These are phyloP conservation scores for Opisthograptis luteolata DNA, from an alignment of 2,888 invertebrate genomes.

Conservation along the genomic window DNA sequence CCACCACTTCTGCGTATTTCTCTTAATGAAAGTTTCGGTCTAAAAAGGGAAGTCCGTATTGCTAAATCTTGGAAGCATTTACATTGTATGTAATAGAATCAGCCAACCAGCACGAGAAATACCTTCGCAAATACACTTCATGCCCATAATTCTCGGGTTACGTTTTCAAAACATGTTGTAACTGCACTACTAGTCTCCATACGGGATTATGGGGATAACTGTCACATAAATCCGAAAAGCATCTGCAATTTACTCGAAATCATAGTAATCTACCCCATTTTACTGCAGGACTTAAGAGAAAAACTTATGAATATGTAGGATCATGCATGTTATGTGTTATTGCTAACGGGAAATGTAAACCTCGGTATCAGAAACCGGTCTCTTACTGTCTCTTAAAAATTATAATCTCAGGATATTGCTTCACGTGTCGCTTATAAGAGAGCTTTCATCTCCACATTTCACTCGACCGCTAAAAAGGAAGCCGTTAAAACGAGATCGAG, in stretches of 20 bases:
- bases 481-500: constrained; percentile 46
- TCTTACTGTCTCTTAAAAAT: constrained; percentile 42
- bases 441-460: constrained; percentile 40
- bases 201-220: constrained; percentile 52
- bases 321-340: constrained; percentile 54
- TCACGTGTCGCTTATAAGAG: constrained; percentile 13
- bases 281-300: not conserved
- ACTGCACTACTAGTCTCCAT: constrained; percentile 45
- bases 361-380: constrained; percentile 57
- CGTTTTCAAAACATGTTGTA: constrained; percentile 48
- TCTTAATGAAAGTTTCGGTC: not conserved
- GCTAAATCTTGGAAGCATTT: constrained; percentile 6
- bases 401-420: constrained; percentile 43
- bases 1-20: not conserved
- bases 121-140: constrained; percentile 16
- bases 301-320: constrained; percentile 41
- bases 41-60: constrained; percentile 4
- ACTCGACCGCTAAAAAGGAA: constrained; percentile 49
- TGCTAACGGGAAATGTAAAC: constrained; percentile 59
- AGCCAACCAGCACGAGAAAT: not conserved
- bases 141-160: constrained; percentile 39
- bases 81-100: constrained; percentile 10
- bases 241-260: constrained; percentile 50
- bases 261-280: constrained; percentile 52
- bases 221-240: constrained; percentile 60